Conservation (phyloP, 2,888 invertebrate genomes). For the Temnothorax unifasciatus region DNA sequence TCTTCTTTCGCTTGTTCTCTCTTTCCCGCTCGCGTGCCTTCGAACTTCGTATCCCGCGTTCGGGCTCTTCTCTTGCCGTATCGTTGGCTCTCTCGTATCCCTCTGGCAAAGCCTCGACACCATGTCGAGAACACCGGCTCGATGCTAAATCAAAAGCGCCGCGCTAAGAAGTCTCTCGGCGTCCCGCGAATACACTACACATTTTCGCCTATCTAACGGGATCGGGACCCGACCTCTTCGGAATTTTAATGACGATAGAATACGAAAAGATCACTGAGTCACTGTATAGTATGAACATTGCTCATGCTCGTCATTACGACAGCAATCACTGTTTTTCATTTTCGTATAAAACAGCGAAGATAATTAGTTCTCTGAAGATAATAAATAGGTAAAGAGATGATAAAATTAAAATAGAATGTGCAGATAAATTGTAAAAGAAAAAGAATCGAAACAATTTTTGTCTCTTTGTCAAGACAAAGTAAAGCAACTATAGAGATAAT, state of each 20-base stretch:
- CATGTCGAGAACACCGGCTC: slow-evolving; percentile 64
- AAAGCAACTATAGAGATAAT: background rate
- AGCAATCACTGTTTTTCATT: background rate
- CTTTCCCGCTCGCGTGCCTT: slow-evolving; percentile 19
- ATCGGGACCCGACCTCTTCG: slow-evolving; percentile 21
- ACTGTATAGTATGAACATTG: background rate
- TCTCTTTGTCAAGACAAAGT: background rate
- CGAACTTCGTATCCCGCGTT: slow-evolving; percentile 30
- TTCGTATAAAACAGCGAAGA: background rate
- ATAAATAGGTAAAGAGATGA: background rate
- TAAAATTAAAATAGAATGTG: background rate
- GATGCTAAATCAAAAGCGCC: slow-evolving; percentile 84
- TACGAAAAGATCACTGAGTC: background rate
- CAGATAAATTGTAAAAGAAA: background rate
- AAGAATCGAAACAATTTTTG: background rate
- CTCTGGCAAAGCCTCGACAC: slow-evolving; percentile 33
- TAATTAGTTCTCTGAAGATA: background rate
- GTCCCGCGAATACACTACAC: slow-evolving; percentile 81
- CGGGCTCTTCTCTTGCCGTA: background rate
- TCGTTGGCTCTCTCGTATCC: slow-evolving; percentile 12
- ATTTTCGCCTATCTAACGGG: slow-evolving; percentile 64
- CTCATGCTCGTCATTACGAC: background rate
- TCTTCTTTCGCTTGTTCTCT: background rate
- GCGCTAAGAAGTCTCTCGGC: slow-evolving; percentile 80
- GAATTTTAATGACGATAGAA: slow-evolving; percentile 33